phyloP scores from a whole-genome alignment of 2,113 vertebrate genomes.

The Falco punctatus region DNA sequence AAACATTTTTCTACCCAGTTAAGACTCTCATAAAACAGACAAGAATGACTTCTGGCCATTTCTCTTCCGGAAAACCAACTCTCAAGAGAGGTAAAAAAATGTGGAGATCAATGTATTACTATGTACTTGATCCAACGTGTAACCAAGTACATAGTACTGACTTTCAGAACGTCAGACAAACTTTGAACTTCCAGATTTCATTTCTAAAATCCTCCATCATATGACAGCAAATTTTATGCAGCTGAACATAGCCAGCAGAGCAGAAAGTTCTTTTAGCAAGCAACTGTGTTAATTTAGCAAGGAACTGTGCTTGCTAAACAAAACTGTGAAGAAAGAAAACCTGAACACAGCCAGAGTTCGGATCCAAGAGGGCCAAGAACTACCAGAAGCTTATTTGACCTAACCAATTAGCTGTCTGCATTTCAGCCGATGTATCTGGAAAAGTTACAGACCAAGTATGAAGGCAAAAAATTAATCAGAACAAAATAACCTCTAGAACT shows the following conservation, averaged over 20 bases:
- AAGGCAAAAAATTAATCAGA: neutral
- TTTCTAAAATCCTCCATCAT: neutral
- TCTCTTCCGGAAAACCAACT: neutral
- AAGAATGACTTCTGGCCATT: neutral
- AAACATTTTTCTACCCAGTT: neutral
- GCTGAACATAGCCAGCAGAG: constrained; percentile 2
- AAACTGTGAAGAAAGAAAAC: neutral
- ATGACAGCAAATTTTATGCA: neutral
- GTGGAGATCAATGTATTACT: neutral
- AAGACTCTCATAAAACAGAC: neutral
- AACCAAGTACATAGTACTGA: neutral
- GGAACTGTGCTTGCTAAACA: neutral
- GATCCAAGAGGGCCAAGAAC: neutral
- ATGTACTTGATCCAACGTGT: neutral
- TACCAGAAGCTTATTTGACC: neutral
- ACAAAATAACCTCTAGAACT: neutral
- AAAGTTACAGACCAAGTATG: neutral
- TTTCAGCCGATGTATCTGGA: neutral
- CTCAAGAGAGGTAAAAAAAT: neutral
- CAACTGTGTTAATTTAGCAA: neutral
- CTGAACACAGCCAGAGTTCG: neutral
- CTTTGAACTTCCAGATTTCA: neutral
- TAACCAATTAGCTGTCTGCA: neutral
- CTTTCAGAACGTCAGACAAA: neutral
- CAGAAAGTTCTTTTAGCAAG: constrained; percentile 18